Conservation (phyloP, 2,113 vertebrate species). For the Noturus placidus region DNA sequence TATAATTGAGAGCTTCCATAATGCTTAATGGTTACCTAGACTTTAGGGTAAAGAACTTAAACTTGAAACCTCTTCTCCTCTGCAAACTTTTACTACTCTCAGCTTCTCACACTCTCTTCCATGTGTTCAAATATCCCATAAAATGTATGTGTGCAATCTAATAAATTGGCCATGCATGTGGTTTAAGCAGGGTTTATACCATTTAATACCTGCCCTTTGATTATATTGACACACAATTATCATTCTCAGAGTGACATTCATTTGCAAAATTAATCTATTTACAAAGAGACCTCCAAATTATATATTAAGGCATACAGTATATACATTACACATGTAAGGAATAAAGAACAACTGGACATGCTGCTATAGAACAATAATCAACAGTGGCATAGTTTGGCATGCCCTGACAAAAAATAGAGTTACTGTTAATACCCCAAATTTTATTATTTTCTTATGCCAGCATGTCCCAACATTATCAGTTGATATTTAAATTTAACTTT, state of each 20-base stretch:
- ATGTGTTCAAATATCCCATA: not conserved
- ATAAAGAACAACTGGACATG: not conserved
- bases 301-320: not conserved
- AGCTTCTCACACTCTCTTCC: no score
- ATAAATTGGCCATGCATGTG: not conserved
- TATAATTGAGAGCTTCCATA: not conserved
- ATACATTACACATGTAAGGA: not conserved
- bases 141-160: not conserved
- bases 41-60: not conserved
- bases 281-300: not conserved
- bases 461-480: not conserved
- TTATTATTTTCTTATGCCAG: not conserved
- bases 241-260: constrained; percentile 1
- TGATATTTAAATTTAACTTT: not conserved
- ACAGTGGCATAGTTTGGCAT: not conserved
- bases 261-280: not conserved
- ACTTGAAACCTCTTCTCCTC: not conserved
- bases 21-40: not conserved
- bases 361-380: not conserved
- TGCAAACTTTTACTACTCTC: no score
- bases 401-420: not conserved
- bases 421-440: not conserved
- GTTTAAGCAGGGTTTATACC: not conserved
- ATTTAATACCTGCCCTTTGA: constrained; percentile 15
- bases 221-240: not conserved